Percentiles rank a stretch among this genome's conserved stretches.
Conservation (phyloP, 1,140 invertebrate genomes). For the Caenorhabditis elegans region WBcel235 BX284605.5:6604501-6605000, state of each 20-base stretch:
- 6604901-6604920: constrained; percentile 27
- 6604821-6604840: constrained; percentile 51
- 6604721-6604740: constrained; percentile 25
- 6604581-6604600: no score
- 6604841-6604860: neutral
- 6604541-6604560: no score
- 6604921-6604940: constrained; percentile 46
- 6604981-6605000: constrained; percentile 31
- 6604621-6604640: constrained; percentile 30
- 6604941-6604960: constrained; percentile 28
- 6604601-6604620: no score
- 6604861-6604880: neutral
- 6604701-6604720: constrained; percentile 11
- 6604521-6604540: no score
- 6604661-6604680: constrained; percentile 40
- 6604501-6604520: no score
- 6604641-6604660: constrained; percentile 16
- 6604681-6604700: constrained; percentile 16
- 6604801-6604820: neutral
- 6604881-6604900: constrained; percentile 11
- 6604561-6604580: no score
- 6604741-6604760: neutral
- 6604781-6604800: constrained; percentile 26
- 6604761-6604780: neutral
- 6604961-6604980: constrained; percentile 19